Conservation (phyloP, 2,113 vertebrate species). For the Proterorhinus semilunaris region DNA sequence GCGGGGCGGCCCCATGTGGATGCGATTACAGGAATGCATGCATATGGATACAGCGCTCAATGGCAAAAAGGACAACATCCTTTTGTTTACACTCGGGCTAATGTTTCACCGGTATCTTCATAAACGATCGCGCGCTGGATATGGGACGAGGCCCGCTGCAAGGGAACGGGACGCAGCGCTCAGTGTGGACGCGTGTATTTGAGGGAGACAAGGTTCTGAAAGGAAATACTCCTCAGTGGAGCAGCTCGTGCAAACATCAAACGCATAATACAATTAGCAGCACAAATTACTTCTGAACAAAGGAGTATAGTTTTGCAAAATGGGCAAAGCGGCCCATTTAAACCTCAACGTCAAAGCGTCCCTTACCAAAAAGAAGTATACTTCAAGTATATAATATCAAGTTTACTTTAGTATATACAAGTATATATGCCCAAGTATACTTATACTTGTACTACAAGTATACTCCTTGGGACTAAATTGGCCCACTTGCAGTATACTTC, state of each 20-base stretch:
- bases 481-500: too few relatives aligned
- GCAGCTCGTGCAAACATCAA: background rate
- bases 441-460: too few relatives aligned
- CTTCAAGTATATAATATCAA: too few relatives aligned
- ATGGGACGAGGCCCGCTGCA: background rate
- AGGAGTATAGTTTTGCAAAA: background rate
- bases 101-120: constrained; percentile 5
- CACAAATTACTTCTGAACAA: background rate
- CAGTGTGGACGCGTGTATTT: background rate
- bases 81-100: constrained; percentile 4
- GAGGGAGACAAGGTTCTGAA: background rate
- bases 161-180: background rate
- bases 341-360: too few relatives aligned
- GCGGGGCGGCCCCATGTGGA: constrained; percentile 22
- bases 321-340: too few relatives aligned
- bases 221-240: background rate
- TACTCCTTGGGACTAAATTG: too few relatives aligned
- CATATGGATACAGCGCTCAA: constrained; percentile 25
- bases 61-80: constrained; percentile 4
- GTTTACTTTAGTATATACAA: too few relatives aligned
- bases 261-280: background rate
- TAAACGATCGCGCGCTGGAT: background rate
- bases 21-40: constrained; percentile 4
- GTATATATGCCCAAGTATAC: too few relatives aligned
- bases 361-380: too few relatives aligned